Evolutionary conservation across 2,797 vertebrate genomes (phyloP), one percentile per base, ranked within the genome.

Genomic region (Columba guinea): DNA sequence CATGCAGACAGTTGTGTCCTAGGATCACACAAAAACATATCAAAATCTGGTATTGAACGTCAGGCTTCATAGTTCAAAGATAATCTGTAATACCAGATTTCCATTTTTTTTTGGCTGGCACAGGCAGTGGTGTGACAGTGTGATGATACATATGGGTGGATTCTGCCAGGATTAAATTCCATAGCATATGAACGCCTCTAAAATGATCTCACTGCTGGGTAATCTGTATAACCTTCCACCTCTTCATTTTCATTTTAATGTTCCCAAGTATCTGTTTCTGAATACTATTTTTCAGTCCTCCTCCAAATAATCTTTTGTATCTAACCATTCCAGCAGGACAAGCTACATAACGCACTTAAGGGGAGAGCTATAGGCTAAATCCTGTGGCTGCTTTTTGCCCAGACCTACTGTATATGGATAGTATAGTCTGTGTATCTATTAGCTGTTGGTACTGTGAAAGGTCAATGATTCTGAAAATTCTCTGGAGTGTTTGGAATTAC

Each of bases 81-180:
- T 59, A 69, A 88, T 87, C 34, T 84, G 41, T 44, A 89, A 78
- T 34, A 83, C 28, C 56, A 93, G 68, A 67, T 84, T 88, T 89
- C 86, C 78, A 67, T 86, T 93, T 89, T 71, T 35, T 35, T 71
- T 71, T 32, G 73, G 41, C 64, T 84, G 77, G 81, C 55, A 67
- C 9, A 32, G 22, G 30, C 44, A 70, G 46, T 71, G 59, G 19
- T 73, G 53, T 7, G 64, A 67, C 81, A 67, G 13, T 55, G 51
- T 35, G 37, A 62, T 92, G 74, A 89, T 77, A 73, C 60, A 75
- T 52, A 34, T 18, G 88, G 53, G 73, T 59, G 60, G 78, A 46
- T 87, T 78, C 70, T 81, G 83, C 90, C 74, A 95, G 87, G 52
- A 60, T 68, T 62, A 82, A 81, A 95, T 89, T 92, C 89, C 89